A percentile compares a stretch with the other conserved stretches of the same genome.
These are phyloP conservation scores for Aurelia aurita complex sp. Pacific DNA, from an alignment of 30 jellyfish, hydroid and myxozoan species.

Conservation along the genomic window DNA sequence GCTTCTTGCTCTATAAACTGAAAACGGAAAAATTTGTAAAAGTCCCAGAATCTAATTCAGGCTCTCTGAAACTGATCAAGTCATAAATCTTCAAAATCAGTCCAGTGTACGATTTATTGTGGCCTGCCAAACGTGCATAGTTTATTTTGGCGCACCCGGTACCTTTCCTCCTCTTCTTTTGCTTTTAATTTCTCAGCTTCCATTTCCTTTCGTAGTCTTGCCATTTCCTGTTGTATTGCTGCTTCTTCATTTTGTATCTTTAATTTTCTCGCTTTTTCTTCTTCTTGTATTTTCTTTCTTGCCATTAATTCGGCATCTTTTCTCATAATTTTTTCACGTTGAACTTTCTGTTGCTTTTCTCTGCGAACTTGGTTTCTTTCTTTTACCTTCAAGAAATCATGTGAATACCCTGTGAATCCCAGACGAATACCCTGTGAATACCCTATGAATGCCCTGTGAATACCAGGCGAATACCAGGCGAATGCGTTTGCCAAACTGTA, in stretches of 20 bases:
- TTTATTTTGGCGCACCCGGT: no score
- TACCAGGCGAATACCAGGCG: no score
- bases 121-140: no score
- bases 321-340: conserved; percentile 52
- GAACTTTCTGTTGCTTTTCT: conserved; percentile 26
- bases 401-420: no score
- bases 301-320: conserved; percentile 76
- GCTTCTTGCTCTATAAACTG: no score
- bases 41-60: no score
- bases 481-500: no score
- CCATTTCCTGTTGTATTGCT: conserved; percentile 79
- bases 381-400: conserved; percentile 54
- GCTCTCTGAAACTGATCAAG: background rate
- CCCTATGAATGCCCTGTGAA: no score
- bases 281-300: conserved; percentile 65
- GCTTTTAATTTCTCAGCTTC: conserved; percentile 64
- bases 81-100: background rate
- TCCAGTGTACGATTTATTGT: no score
- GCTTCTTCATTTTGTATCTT: conserved; percentile 78
- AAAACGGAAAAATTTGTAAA: no score
- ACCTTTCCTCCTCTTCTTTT: conserved; percentile 75
- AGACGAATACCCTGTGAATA: no score
- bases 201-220: conserved; percentile 84
- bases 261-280: conserved; percentile 68
- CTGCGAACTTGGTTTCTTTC: conserved; percentile 61